Evolutionary conservation across 1,140 invertebrate genomes (phyloP).

Genomic region (Camponotus pennsylvanicus): DNA sequence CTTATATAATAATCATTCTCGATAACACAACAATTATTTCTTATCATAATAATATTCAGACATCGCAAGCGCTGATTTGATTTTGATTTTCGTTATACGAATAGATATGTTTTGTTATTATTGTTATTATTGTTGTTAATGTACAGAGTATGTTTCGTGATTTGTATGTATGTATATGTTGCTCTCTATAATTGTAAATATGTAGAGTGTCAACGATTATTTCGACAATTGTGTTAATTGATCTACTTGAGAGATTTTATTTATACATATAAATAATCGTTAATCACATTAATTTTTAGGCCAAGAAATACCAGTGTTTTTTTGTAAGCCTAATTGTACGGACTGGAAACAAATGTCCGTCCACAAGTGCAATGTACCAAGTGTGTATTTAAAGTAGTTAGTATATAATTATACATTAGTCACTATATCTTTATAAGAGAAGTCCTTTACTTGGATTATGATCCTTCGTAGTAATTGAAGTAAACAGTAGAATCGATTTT

Average conservation of each 20-base stretch:
- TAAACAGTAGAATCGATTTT: background rate
- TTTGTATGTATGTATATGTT: constrained; percentile 34
- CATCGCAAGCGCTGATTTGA: constrained; percentile 32
- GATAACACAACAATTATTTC: constrained; percentile 13
- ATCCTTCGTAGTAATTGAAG: background rate
- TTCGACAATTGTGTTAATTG: constrained; percentile 38
- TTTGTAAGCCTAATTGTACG: constrained; percentile 30
- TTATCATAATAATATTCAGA: background rate
- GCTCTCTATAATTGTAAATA: constrained; percentile 82
- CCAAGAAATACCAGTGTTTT: constrained; percentile 14
- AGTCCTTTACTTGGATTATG: background rate
- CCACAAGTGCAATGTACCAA: constrained; percentile 30
- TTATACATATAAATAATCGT: constrained; percentile 29
- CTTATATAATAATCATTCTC: constrained; percentile 17
- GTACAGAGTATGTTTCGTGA: constrained; percentile 73
- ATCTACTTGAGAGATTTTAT: constrained; percentile 48
- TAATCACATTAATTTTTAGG: constrained; percentile 8
- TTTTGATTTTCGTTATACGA: constrained; percentile 60
- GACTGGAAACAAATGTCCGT: constrained; percentile 32
- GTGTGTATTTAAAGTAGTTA: constrained; percentile 51
- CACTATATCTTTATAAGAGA: background rate
- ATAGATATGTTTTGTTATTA: constrained; percentile 72
- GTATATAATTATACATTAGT: constrained; percentile 9
- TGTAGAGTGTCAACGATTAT: constrained; percentile 44
- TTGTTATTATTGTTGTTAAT: constrained; percentile 78